Conservation (phyloP, 2,888 invertebrate genomes). For the Drosophila basisetae region DNA sequence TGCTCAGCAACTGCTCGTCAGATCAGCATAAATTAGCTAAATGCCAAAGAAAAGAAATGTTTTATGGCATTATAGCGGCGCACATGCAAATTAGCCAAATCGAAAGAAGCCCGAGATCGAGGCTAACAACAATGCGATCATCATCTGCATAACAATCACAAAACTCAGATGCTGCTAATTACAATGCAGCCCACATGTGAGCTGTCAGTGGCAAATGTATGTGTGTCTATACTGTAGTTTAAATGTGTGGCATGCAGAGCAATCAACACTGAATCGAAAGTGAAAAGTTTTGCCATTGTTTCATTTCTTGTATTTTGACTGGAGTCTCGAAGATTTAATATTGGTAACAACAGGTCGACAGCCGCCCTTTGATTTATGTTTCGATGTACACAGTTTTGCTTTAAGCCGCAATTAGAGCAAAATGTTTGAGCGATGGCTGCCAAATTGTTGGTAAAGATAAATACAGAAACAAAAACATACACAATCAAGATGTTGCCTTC, state of each 20-base stretch:
- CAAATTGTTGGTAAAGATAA: conserved; percentile 29
- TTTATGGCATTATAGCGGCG: conserved; percentile 70
- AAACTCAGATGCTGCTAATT: conserved; percentile 69
- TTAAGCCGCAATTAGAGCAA: conserved; percentile 66
- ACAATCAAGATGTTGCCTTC: conserved; percentile 48
- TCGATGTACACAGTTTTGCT: conserved; percentile 9
- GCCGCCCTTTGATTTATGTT: conserved; percentile 38
- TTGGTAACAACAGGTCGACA: background rate
- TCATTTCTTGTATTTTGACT: background rate
- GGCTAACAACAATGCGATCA: conserved; percentile 35
- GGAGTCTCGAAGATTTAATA: conserved; percentile 13
- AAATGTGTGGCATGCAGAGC: conserved; percentile 22
- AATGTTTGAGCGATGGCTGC: conserved; percentile 14
- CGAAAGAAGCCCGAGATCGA: conserved; percentile 27
- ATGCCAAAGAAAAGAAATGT: conserved; percentile 69
- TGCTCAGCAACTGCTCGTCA: conserved; percentile 30
- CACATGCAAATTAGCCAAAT: conserved; percentile 67
- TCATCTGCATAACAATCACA: conserved; percentile 59
- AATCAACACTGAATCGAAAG: conserved; percentile 55
- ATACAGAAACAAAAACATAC: background rate
- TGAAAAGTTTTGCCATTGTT: conserved; percentile 58
- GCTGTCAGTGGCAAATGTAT: background rate
- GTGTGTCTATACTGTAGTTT: background rate
- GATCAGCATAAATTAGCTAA: conserved; percentile 63
- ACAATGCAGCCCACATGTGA: conserved; percentile 48